phyloP scores from a whole-genome alignment of 2,797 vertebrate species.

The Synaphobranchus kaupii region DNA sequence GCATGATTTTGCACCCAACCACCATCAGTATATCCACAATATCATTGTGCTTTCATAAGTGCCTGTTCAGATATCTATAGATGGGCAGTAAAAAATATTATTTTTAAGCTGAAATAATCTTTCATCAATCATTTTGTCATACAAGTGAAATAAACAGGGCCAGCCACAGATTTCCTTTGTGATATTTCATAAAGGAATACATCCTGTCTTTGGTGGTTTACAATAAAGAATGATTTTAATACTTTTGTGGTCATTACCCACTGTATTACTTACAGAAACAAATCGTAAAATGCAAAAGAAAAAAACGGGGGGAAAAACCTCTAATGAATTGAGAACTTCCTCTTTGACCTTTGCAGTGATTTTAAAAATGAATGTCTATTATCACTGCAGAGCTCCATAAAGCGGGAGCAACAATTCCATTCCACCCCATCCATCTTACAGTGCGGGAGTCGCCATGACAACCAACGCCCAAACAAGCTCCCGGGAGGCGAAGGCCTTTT shows the following conservation, averaged over 20 bases:
- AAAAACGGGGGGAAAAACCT: background rate
- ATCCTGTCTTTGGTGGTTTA: background rate
- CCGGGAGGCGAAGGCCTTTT: conserved; percentile 7
- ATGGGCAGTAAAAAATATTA: background rate
- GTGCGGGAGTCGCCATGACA: conserved; percentile 31
- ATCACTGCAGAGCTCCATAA: background rate
- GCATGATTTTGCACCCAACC: background rate
- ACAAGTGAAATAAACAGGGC: background rate
- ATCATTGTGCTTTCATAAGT: background rate
- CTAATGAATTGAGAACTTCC: background rate
- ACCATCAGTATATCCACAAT: background rate
- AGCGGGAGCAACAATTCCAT: background rate
- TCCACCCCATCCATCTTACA: background rate
- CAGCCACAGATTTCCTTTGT: background rate
- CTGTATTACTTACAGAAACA: background rate
- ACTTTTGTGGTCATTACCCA: background rate
- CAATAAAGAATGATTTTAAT: background rate
- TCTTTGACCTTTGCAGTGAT: background rate
- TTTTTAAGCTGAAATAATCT: background rate
- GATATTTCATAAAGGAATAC: background rate
- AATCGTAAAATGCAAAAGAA: background rate
- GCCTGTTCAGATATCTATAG: background rate
- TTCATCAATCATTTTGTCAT: background rate
- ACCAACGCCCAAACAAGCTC: conserved; percentile 33
- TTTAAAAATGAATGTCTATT: background rate